A percentile compares a stretch with the other conserved stretches of the same genome.
phyloP scores from a whole-genome alignment of 2,113 vertebrate species.

The Falcunculus frontatus region DNA sequence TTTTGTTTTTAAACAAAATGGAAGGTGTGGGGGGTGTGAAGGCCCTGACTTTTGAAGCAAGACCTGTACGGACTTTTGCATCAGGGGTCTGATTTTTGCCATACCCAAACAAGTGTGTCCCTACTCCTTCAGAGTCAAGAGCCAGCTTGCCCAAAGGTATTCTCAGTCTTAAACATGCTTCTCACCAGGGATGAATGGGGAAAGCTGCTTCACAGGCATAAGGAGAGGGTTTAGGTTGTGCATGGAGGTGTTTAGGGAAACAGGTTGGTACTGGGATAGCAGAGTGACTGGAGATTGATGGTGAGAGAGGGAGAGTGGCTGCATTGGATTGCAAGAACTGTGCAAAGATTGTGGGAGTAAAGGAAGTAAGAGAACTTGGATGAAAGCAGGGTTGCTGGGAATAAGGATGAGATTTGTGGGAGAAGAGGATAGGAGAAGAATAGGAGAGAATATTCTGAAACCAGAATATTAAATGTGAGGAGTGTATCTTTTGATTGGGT shows the following conservation, averaged over 20 bases:
- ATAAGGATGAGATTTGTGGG: neutral
- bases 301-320: neutral
- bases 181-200: neutral
- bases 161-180: neutral
- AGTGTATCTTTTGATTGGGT: neutral
- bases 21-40: neutral
- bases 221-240: neutral
- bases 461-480: neutral
- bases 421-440: neutral
- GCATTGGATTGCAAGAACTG: neutral
- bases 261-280: neutral
- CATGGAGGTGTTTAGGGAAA: neutral
- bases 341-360: neutral
- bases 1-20: neutral
- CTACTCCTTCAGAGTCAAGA: neutral
- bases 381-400: neutral
- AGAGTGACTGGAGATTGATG: neutral
- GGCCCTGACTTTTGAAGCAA: neutral
- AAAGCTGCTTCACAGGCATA: neutral
- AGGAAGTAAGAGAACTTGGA: neutral
- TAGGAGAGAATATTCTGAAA: neutral
- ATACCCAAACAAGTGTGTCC: neutral
- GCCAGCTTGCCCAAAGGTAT: neutral
- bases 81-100: neutral
- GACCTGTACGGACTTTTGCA: neutral